phyloP scores from a whole-genome alignment of 2,888 invertebrate genomes.

The Platypus cylindrus region DNA sequence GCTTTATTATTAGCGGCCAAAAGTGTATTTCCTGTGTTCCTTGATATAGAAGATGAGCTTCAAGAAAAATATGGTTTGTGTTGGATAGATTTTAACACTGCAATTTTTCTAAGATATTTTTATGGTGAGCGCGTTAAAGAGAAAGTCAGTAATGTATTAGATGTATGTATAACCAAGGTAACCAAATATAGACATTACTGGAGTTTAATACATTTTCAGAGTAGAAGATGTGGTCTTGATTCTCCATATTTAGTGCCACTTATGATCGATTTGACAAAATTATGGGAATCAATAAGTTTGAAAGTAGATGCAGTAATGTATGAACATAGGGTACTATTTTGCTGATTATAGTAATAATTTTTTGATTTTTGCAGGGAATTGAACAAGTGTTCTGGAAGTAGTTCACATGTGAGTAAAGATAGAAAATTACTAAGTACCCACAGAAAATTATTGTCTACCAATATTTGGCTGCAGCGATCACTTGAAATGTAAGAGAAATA shows the following conservation, averaged over 20 bases:
- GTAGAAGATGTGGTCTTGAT: too few species aligned
- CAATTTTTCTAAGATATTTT: conserved; percentile 41
- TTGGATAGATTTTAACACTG: conserved; percentile 55
- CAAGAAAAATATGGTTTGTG: conserved; percentile 49
- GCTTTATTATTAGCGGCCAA: conserved; percentile 48
- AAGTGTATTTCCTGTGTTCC: conserved; percentile 43
- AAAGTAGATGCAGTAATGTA: conserved; percentile 19
- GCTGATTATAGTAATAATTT: conserved; percentile 6
- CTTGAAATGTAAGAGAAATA: conserved; percentile 24
- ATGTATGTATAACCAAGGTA: conserved; percentile 19
- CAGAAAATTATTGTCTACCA: conserved; percentile 27
- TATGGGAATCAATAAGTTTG: conserved; percentile 20
- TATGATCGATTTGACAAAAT: conserved; percentile 19
- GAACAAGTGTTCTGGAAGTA: conserved; percentile 16
- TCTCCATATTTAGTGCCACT: conserved; percentile 18
- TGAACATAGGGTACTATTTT: conserved; percentile 6
- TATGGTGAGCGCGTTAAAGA: conserved; percentile 27
- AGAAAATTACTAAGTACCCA: conserved; percentile 21
- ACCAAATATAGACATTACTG: conserved; percentile 1
- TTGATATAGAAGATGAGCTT: conserved; percentile 46
- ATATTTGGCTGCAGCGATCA: conserved; percentile 30
- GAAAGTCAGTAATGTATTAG: conserved; percentile 24
- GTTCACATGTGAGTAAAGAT: conserved; percentile 20
- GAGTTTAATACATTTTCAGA: too few species aligned
- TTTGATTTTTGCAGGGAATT: conserved; percentile 19